These are phyloP conservation scores for Drosophila tristis DNA, from an alignment of 1,140 invertebrate genomes.

Conservation along the genomic window DNA sequence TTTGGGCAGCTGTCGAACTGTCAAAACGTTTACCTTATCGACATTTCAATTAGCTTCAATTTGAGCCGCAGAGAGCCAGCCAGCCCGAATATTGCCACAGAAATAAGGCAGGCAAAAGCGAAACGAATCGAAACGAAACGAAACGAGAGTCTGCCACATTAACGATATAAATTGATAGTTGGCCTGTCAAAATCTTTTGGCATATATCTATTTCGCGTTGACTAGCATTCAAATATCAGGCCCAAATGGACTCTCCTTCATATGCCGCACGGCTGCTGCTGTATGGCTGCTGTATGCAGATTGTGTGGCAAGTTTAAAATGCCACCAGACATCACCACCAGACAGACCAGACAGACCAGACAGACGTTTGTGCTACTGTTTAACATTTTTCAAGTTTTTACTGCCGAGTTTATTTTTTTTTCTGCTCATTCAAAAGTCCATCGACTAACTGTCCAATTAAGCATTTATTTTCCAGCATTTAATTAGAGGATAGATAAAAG, in stretches of 20 bases:
- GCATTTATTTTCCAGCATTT: constrained; percentile 72
- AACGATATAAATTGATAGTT: constrained; percentile 64
- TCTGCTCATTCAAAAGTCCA: constrained; percentile 70
- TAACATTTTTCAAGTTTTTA: constrained; percentile 40
- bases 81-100: background rate
- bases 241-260: constrained; percentile 9
- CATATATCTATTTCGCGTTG: constrained; percentile 71
- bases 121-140: too few relatives aligned
- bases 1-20: constrained; percentile 53
- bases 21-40: constrained; percentile 74
- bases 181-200: constrained; percentile 77
- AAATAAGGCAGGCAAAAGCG: constrained; percentile 9
- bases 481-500: constrained; percentile 70
- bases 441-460: constrained; percentile 72
- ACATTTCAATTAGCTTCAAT: constrained; percentile 76
- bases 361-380: constrained; percentile 29
- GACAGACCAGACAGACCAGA: constrained; percentile 7
- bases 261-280: background rate
- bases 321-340: constrained; percentile 47
- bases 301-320: constrained; percentile 65
- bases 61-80: constrained; percentile 42
- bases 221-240: constrained; percentile 62
- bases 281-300: constrained; percentile 66
- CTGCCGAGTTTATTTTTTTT: constrained; percentile 15
- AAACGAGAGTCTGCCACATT: constrained; percentile 39